These are phyloP conservation scores for Phorcus lineatus DNA, from an alignment of 2,888 invertebrate genomes.

Conservation along the genomic window DNA sequence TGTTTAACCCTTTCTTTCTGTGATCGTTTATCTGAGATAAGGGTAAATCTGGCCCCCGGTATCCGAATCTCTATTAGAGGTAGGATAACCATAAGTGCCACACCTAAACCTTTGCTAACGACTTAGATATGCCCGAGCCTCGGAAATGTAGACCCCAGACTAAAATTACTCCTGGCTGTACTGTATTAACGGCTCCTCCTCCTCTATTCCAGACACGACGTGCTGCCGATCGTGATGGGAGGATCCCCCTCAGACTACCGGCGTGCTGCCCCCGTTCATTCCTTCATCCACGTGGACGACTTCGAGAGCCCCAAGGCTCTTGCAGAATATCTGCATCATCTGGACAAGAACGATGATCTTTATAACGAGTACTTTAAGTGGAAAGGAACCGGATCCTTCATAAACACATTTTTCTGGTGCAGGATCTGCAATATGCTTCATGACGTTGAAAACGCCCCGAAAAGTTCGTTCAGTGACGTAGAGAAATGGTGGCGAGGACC, in stretches of 20 bases:
- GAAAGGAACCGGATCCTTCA: constrained; percentile 96
- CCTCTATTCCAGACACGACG: constrained; percentile 82
- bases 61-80: too few relatives aligned
- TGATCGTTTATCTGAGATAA: too few relatives aligned
- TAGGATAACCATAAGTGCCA: too few relatives aligned
- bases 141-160: too few relatives aligned
- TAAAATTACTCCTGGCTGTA: too few relatives aligned
- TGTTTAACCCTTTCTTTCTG: too few relatives aligned
- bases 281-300: constrained; percentile 96
- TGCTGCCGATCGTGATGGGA: constrained; percentile 96
- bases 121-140: too few relatives aligned
- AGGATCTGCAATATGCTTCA: constrained; percentile 84
- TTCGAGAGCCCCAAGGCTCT: constrained; percentile 90
- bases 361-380: constrained; percentile 96
- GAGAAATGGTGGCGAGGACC: constrained; percentile 91
- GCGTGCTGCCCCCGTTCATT: constrained; percentile 92
- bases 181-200: constrained; percentile 70
- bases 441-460: constrained; percentile 50
- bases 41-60: too few relatives aligned
- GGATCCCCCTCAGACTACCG: constrained; percentile 94
- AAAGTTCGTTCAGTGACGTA: constrained; percentile 83
- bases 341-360: constrained; percentile 90
- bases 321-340: constrained; percentile 88
- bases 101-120: too few relatives aligned
- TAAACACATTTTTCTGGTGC: constrained; percentile 96